Conservation (phyloP, 2,113 vertebrate species). For the Egretta garzetta region DNA sequence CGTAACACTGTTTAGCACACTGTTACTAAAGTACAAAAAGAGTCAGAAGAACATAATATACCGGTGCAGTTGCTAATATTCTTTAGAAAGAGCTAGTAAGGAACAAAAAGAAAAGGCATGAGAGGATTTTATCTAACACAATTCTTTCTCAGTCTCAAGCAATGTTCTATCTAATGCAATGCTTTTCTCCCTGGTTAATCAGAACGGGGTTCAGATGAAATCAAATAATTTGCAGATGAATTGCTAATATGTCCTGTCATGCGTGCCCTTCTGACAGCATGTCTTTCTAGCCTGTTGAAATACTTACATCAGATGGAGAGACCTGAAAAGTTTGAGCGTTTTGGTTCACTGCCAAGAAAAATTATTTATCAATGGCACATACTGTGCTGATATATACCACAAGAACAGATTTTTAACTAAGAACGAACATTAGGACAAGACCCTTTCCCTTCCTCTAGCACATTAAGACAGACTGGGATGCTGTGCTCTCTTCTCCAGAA, state of each 20-base stretch:
- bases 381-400: slow-evolving; percentile 11
- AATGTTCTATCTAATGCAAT: background rate
- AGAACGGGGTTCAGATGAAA: slow-evolving; percentile 36
- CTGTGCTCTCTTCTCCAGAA: background rate
- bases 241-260: slow-evolving; percentile 28
- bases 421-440: slow-evolving; percentile 32
- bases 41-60: slow-evolving; percentile 33
- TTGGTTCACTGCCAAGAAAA: slow-evolving; percentile 52
- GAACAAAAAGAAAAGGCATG: slow-evolving; percentile 2
- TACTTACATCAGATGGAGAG: slow-evolving; percentile 36
- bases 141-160: slow-evolving; percentile 9
- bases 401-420: slow-evolving; percentile 38
- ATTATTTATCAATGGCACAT: slow-evolving; percentile 43
- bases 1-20: slow-evolving; percentile 57
- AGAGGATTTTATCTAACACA: slow-evolving; percentile 16
- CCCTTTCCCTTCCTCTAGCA: background rate
- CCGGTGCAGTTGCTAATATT: slow-evolving; percentile 26
- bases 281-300: slow-evolving; percentile 30
- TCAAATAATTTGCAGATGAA: slow-evolving; percentile 53
- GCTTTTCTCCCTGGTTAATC: slow-evolving; percentile 36
- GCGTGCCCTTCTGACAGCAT: slow-evolving; percentile 15
- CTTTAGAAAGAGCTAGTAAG: slow-evolving; percentile 16
- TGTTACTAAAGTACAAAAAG: slow-evolving; percentile 62
- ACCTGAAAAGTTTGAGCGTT: slow-evolving; percentile 57
- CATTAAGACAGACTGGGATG: slow-evolving; percentile 31